Evolutionary conservation across 2,888 invertebrate species (phyloP), one percentile per base, ranked within the genome.

Genomic region (Malthinus flaveolus): DNA sequence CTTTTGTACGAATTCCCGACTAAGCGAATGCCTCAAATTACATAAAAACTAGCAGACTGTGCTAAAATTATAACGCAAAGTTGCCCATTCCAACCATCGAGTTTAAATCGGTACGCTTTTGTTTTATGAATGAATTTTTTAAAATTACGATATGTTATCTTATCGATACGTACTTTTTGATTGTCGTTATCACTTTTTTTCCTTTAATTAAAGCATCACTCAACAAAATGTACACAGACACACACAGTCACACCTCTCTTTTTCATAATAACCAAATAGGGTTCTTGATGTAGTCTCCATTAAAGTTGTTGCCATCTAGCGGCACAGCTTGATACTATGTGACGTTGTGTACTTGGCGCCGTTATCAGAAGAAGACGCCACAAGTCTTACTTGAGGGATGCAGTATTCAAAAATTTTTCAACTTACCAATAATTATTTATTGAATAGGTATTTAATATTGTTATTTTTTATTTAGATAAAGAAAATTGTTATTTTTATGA

Each of bases 261-360:
- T 42, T 47, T 47, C 54, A 39, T 37, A 46, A 54, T 54, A 54
- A 39, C 54, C 54, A 54, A 54, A 54, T 54, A 54, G 33, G 54
- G 54, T 13, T 23, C 47, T 23, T 23, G 23, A 2, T 23, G 23
- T 23, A 23, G 23, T 23, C 23, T 13, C 36, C 13, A 46, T 46
- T 52, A 15, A 8, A 8, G 31, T 11, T 9, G n/a, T 15, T 10
- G 54, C 47, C 47, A 47, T 54, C 54, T 54, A 3, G 31, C 2
- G 32, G 5, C 23, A 23, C 2, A 23, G 23, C 5, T 23, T 3
- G 23, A 2, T 3, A 23, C 7, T 35, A 10, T 10, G n/a, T 35
- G 1, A 35, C 3, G 5, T 35, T 10, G 2, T 10, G 3, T 10
- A 35, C 3, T 35, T 35, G 7, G 3, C 10, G 35, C 10, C 7